A percentile compares a stretch with the other conserved stretches of the same genome.
Conservation (phyloP, 2,888 invertebrate genomes). For the Rhyacophila evoluta region DNA sequence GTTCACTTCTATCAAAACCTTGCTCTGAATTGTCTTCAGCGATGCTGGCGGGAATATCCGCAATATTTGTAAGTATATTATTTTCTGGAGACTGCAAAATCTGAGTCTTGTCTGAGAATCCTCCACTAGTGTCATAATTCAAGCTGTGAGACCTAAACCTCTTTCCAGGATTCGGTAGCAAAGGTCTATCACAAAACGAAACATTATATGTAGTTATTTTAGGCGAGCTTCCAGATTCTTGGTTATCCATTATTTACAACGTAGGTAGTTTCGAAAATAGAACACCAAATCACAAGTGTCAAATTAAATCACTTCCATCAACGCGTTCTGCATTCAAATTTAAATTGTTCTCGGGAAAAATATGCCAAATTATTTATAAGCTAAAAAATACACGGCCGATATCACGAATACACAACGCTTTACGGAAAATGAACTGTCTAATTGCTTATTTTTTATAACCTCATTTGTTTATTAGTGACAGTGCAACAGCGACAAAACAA, state of each 20-base stretch:
- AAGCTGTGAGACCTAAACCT: slow-evolving; percentile 37
- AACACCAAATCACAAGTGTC: neutral
- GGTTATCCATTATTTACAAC: neutral
- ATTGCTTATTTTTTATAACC: slow-evolving; percentile 16
- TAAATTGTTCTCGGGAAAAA: neutral
- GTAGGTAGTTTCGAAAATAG: slow-evolving; percentile 19
- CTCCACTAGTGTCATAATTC: neutral
- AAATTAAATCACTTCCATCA: neutral
- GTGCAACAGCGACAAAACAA: slow-evolving; percentile 14
- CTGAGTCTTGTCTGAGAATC: slow-evolving; percentile 29
- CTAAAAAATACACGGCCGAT: neutral
- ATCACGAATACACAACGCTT: neutral
- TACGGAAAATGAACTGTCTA: neutral
- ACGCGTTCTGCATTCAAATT: neutral
- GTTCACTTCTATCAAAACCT: neutral
- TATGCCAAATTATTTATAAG: neutral
- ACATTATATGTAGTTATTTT: slow-evolving; percentile 16
- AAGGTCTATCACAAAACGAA: slow-evolving; percentile 27
- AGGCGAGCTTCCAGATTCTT: neutral
- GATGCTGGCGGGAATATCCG: slow-evolving; percentile 36
- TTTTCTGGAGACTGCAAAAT: slow-evolving; percentile 30
- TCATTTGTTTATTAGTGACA: slow-evolving; percentile 14
- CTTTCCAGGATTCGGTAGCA: neutral
- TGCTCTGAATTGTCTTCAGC: neutral
- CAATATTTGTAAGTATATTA: slow-evolving; percentile 30